phyloP scores from a whole-genome alignment of 2,113 vertebrate genomes.

The Vimba vimba region DNA sequence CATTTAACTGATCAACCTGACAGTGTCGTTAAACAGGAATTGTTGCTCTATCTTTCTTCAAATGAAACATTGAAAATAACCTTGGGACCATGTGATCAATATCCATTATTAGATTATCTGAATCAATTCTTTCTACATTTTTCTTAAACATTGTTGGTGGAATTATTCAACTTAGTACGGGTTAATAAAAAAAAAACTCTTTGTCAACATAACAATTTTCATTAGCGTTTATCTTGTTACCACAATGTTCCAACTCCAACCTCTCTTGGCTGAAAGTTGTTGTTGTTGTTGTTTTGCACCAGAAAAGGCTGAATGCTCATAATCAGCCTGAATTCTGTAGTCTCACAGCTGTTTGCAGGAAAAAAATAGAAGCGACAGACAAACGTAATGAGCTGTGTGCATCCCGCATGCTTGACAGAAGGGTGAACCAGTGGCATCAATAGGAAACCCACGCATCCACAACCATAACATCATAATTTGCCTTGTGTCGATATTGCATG shows the following conservation, averaged over 20 bases:
- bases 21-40: background rate
- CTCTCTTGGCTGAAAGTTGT: background rate
- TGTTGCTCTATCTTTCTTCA: background rate
- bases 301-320: constrained; percentile 8
- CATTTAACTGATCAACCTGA: background rate
- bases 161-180: background rate
- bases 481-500: background rate
- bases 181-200: background rate
- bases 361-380: background rate
- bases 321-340: constrained; percentile 17
- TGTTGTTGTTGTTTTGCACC: background rate
- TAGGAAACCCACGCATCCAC: background rate
- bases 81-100: background rate
- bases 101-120: background rate
- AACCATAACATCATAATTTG: constrained; percentile 14
- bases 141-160: background rate
- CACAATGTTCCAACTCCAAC: background rate
- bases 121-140: background rate
- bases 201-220: background rate
- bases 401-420: background rate
- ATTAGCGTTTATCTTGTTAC: background rate
- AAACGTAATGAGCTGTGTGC: constrained; percentile 13
- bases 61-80: background rate
- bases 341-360: background rate
- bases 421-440: background rate